Evolutionary conservation across 2,113 vertebrate species (phyloP).

Genomic region (Sinocyclocheilus anshuiensis): DNA sequence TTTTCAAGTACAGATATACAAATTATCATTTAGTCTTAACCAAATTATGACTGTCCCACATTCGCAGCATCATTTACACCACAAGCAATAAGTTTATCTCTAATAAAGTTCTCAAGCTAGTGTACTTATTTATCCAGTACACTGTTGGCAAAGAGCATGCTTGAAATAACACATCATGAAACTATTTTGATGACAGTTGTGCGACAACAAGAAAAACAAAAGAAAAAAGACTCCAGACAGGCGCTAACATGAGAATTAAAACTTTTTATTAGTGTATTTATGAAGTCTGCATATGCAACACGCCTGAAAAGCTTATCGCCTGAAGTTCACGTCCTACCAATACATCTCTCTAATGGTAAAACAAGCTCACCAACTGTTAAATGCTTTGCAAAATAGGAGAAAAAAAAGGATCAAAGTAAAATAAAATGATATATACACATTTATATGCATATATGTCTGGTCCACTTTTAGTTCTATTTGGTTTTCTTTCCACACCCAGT

Average conservation of each 20-base stretch:
- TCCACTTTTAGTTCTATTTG: slow-evolving; percentile 70
- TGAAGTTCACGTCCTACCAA: slow-evolving; percentile 86
- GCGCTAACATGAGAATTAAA: slow-evolving; percentile 79
- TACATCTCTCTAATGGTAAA: slow-evolving; percentile 85
- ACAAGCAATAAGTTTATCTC: not conserved
- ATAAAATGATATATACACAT: slow-evolving; percentile 72
- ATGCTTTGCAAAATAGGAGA: slow-evolving; percentile 64
- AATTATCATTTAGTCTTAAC: too few relatives aligned
- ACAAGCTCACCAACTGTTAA: slow-evolving; percentile 79
- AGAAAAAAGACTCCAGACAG: not conserved
- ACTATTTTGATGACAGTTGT: not conserved
- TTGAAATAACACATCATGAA: not conserved
- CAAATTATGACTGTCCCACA: not conserved
- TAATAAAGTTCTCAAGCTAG: not conserved
- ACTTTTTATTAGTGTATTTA: slow-evolving; percentile 94
- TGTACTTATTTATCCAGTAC: not conserved
- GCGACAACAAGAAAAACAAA: not conserved
- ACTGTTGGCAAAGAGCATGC: not conserved
- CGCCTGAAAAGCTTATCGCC: slow-evolving; percentile 84
- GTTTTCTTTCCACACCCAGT: slow-evolving; percentile 57
- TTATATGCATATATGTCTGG: slow-evolving; percentile 71
- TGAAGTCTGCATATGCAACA: slow-evolving; percentile 94
- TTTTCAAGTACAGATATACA: too few relatives aligned
- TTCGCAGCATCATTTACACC: not conserved
- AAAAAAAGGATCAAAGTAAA: slow-evolving; percentile 59